Conservation (phyloP, 2,113 vertebrate species). For the Spermophilus dauricus region DNA sequence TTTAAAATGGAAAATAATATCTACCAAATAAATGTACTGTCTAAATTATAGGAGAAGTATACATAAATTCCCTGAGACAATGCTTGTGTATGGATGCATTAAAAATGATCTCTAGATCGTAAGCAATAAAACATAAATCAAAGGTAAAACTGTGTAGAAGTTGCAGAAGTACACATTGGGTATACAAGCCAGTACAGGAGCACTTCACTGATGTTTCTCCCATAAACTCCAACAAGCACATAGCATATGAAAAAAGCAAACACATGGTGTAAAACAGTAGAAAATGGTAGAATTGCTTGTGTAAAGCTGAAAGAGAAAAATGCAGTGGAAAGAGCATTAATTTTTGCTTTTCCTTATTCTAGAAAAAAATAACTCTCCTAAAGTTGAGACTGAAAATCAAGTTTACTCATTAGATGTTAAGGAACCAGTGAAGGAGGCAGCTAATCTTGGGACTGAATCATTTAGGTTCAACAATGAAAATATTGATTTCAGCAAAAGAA, state of each 20-base stretch:
- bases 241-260: not conserved
- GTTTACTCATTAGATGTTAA: not conserved
- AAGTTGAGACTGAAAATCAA: not conserved
- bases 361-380: not conserved
- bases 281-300: not conserved
- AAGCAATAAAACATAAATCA: not conserved
- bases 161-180: not conserved
- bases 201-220: not conserved
- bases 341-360: not conserved
- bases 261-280: not conserved
- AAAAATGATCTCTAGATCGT: not conserved
- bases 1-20: not conserved
- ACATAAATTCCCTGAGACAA: not conserved
- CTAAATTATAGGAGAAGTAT: conserved; percentile 8
- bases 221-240: not conserved
- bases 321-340: not conserved
- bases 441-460: not conserved
- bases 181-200: not conserved
- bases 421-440: not conserved
- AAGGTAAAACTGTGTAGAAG: not conserved
- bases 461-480: not conserved
- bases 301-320: not conserved
- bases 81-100: not conserved
- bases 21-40: not conserved
- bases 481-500: not conserved